Percentiles rank a stretch among this genome's conserved stretches.
phyloP scores from a whole-genome alignment of 2,113 vertebrate species.

The Tretioscincus oriximinensis region DNA sequence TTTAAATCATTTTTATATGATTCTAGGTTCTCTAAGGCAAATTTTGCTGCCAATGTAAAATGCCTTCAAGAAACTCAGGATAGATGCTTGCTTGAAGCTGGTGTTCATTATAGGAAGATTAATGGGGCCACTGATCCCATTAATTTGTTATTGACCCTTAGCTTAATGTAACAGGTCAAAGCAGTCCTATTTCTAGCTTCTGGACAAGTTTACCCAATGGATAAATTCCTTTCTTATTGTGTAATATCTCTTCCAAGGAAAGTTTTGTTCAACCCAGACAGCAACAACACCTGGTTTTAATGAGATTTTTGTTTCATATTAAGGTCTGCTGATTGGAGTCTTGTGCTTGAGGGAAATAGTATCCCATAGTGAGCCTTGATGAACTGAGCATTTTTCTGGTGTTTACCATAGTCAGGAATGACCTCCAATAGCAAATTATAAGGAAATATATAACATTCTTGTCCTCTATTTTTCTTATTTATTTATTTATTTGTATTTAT shows the following conservation, averaged over 20 bases:
- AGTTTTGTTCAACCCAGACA: conserved; percentile 26
- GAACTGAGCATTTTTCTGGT: background rate
- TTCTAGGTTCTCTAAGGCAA: conserved; percentile 49
- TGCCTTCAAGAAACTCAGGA: too few relatives aligned
- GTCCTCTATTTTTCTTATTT: too few relatives aligned
- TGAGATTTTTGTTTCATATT: conserved; percentile 25
- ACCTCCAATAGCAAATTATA: background rate
- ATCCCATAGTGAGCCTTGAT: background rate
- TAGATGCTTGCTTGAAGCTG: conserved; percentile 27
- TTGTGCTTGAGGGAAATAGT: conserved; percentile 9
- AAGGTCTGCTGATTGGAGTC: conserved; percentile 6
- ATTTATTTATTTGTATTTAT: background rate
- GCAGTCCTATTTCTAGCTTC: conserved; percentile 40
- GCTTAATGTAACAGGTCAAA: conserved; percentile 37
- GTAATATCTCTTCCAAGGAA: conserved; percentile 37
- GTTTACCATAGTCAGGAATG: background rate
- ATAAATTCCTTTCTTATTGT: conserved; percentile 36
- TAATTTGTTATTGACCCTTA: conserved; percentile 67
- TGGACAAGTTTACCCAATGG: conserved; percentile 46
- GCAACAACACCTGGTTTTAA: conserved; percentile 33
- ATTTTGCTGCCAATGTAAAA: conserved; percentile 57
- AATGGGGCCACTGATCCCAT: conserved; percentile 64
- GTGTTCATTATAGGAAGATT: conserved; percentile 53
- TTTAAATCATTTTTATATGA: conserved; percentile 64
- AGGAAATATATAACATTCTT: background rate